Base-by-base conservation (phyloP, 2,113 vertebrate species). In the Sapayoa aenigma region DNA sequence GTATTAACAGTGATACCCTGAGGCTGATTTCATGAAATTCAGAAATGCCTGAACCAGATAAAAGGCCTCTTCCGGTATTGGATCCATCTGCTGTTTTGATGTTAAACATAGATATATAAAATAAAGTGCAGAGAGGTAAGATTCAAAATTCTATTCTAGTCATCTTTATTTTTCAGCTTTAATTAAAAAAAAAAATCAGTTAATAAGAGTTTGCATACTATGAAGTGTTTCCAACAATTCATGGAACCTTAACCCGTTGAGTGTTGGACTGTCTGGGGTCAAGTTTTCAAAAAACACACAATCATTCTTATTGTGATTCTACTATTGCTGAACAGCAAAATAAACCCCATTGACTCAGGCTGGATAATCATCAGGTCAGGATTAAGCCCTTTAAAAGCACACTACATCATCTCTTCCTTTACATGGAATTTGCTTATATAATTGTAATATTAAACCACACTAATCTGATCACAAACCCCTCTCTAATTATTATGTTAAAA, bases 81-180 rank as follows among this genome's bases (percentile, higher is more conserved):
- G 65, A 89, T 89, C 81, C 81, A 93, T 84, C 92, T 96, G 92
- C 69, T 94, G 27, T 72, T 93, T 82, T 79, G 66, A 93, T 90
- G 44, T 39, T 87, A 91, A 89, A 84, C 19, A 60, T 28, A 94
- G 47, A 59, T 84, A 92, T 6, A 69, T 56, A 77, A 81, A 94
- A 94, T 33, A 82, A 78, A 84, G 28, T 53, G 14, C 11, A 75
- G 72, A 84, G 55, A 75, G 6, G 9, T 55, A 71, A 12, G 23
- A 79, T 84, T 71, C 30, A 72, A 52, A 92, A 75, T 87, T 77
- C 41, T 92, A 8, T 69, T 90, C 21, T 11, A 9, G 11, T 58
- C 33, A 59, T 41, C 55, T 86, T 77, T 66, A 42, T 19, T 62
- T 94, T 81, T 74, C 39, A 78, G 15, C 4, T 89, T 78, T 65